Conservation (phyloP, 2,888 invertebrate species). For the Drosophila heteroneura region DNA sequence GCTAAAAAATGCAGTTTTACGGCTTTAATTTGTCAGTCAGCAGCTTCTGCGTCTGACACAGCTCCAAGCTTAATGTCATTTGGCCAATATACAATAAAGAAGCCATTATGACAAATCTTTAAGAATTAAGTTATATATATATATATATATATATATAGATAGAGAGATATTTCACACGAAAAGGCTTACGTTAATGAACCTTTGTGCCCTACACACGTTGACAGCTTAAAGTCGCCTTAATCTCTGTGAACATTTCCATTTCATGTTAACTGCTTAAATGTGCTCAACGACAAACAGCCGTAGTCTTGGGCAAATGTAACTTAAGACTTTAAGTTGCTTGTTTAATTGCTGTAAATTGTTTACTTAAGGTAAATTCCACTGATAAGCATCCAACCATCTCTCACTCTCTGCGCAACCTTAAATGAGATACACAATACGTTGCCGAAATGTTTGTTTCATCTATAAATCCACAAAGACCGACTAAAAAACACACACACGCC, state of each 20-base stretch:
- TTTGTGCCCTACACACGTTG: background rate
- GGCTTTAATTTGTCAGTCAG: background rate
- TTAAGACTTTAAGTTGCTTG: constrained; percentile 5
- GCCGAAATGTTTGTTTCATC: constrained; percentile 37
- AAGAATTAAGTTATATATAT: background rate
- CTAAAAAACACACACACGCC: background rate
- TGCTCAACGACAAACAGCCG: background rate
- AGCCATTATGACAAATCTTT: too few species aligned
- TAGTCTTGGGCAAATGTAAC: background rate
- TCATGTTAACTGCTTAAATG: background rate
- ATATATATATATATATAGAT: background rate
- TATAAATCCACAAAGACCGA: constrained; percentile 58
- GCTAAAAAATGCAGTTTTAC: background rate
- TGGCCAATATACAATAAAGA: too few species aligned
- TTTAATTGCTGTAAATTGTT: constrained; percentile 7
- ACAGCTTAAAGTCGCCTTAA: constrained; percentile 11
- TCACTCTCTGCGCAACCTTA: background rate
- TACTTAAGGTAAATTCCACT: constrained; percentile 6
- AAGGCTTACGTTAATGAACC: background rate
- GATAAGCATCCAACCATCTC: background rate
- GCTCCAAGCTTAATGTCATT: background rate
- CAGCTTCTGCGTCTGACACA: background rate
- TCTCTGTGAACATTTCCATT: background rate
- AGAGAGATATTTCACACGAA: too few species aligned
- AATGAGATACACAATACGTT: constrained; percentile 4